Base-by-base conservation (phyloP, 2,888 invertebrate genomes). In the Perdita meconis region DNA sequence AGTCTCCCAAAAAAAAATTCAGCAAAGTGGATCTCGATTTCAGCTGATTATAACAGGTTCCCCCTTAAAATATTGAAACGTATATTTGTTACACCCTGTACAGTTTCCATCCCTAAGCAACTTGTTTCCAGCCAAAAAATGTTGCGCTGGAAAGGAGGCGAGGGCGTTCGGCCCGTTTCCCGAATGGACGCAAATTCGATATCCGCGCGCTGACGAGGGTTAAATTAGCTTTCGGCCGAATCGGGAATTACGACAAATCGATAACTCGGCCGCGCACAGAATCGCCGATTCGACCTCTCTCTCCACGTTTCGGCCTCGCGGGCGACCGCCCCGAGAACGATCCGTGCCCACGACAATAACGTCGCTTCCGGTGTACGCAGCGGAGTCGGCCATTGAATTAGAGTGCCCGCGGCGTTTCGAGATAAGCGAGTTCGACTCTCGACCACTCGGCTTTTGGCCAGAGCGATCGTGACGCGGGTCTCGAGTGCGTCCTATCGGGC, bases 401-500 rank as follows among this genome's bases (percentile, higher is more conserved):
- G 73, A 79, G 74, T 57, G 66, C 59, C 71, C 71, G 75, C 69
- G 74, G 78, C 61, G 68, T 69, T 59, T 57, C 73, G 61, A 78
- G 80, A 84, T 82, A 80, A 78, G 68, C 70, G 80, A 65, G 72
- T 60, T 64, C 73, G 50, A 38, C 56, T 69, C 64, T 42, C 59
- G 74, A 67, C 74, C 51, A 80, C 70, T 72, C 83, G 64, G 70
- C 75, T 78, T 81, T 80, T 57, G 74, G 67, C 67, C 74, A n/a
- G 51, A 66, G 36, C 68, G 83, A 66, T 76, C 81, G 75, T 71
- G 80, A 80, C 72, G 72, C 68, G 65, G 71, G 61, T 74, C 73
- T 68, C 73, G 66, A 83, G 83, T 61, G 65, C 61, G 50, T 77
- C 66, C 73, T 83, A 80, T 80, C 82, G 76, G 75, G n/a, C n/a